phyloP scores from a whole-genome alignment of 2,888 invertebrate species.

The Chaetogeoica ovagalla region DNA sequence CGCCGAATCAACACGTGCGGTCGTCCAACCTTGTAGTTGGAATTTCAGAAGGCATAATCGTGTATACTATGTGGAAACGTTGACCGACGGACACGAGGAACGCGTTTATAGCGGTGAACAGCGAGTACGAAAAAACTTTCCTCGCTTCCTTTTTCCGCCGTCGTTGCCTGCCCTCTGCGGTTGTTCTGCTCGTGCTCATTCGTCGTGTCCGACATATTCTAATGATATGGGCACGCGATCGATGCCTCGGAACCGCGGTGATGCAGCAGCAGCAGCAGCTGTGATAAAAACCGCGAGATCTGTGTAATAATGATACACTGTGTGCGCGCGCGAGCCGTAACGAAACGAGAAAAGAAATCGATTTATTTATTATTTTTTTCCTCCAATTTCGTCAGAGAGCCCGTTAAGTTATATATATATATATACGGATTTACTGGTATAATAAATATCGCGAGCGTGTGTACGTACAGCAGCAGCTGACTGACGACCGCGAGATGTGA shows the following conservation, averaged over 20 bases:
- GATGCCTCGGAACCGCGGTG: constrained; percentile 8
- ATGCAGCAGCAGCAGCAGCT: too few species aligned
- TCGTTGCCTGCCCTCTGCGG: too few species aligned
- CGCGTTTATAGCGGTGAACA: too few species aligned
- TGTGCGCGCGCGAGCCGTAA: background rate
- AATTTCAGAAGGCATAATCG: too few species aligned
- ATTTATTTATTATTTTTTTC: background rate
- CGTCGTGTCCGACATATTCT: background rate
- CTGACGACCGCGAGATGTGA: too few species aligned
- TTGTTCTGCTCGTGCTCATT: background rate
- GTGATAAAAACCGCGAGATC: constrained; percentile 8
- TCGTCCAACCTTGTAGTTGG: too few species aligned
- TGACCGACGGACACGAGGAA: too few species aligned
- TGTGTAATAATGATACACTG: too few species aligned
- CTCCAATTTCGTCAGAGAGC: background rate
- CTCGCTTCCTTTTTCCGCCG: background rate
- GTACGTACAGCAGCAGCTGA: too few species aligned
- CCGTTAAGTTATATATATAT: background rate
- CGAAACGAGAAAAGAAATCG: constrained; percentile 6
- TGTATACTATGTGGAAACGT: too few species aligned
- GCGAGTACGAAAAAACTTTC: background rate
- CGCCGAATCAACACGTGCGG: too few species aligned
- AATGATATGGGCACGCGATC: constrained; percentile 1
- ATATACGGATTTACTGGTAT: background rate
- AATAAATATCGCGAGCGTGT: too few species aligned